Base-by-base conservation (phyloP, 92 coral and sea anemone genomes). In the Siderastrea siderea region DNA sequence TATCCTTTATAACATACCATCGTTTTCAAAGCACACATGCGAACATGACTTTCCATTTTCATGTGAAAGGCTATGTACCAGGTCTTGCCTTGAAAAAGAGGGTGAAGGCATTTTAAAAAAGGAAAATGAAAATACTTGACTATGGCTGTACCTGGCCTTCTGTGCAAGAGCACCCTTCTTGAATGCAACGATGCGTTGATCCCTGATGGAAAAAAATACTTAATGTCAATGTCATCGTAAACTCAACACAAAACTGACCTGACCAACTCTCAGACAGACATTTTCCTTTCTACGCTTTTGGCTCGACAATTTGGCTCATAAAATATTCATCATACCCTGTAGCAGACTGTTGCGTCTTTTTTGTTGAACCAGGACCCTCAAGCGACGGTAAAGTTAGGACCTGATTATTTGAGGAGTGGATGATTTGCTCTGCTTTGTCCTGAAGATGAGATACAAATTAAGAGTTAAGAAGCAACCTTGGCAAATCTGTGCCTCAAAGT, bases 401-500 rank as follows among this genome's bases (percentile, higher is more conserved):
- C 83, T 85, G 86, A 88, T 94, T 97, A 73, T 95, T 97, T 4
- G 95, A 81, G 7, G 98, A 91, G 68, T 94, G 96, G 78, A 97
- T 93, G 45, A 94, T 94, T 80, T 96, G 94, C 66, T 94, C 97
- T 44, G 98, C 97, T 87, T 94, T 95, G 84, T 90, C 96, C 99
- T 97, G 71, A 13, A 65, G 9, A 49, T 49, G 74, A 55, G 54
- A 3, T 53, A 63, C 10, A 80, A 60, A 53, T 71, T 62, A 16
- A 5, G 0, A 4, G 15, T 7, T 50, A 3, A 10, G 9, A 61
- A 13, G 66, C 0, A 47, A 6, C 70, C 66, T 5, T 3, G 16
- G 14, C 19, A 14, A 61, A 11, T 13, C 19, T 71, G 11, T 48
- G 26, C 48, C 7, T 53, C 6, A 8, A 57, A 7, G 61, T 57